These are phyloP conservation scores for Poecilia latipinna DNA, from an alignment of 2,113 vertebrate genomes.

Conservation along the genomic window DNA sequence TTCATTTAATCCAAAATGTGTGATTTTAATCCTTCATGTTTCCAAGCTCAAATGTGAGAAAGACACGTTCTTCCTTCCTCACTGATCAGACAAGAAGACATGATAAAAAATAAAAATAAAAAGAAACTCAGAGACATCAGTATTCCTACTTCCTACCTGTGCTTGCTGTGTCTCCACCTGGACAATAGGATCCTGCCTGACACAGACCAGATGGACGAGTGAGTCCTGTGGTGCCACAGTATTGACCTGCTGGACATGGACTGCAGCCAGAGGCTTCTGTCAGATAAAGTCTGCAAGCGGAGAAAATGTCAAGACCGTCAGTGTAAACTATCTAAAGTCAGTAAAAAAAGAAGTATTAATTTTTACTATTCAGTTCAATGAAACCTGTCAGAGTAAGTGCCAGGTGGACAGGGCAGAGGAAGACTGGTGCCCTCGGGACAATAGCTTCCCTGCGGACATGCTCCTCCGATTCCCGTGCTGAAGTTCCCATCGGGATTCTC, in stretches of 20 bases:
- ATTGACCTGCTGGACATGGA: conserved; percentile 83
- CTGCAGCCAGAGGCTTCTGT: conserved; percentile 78
- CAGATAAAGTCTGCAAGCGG: conserved; percentile 79
- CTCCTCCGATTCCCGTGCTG: conserved; percentile 82
- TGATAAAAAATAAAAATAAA: not conserved
- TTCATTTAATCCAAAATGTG: conserved; percentile 7
- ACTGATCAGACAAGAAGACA: not conserved
- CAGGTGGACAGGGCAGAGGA: conserved; percentile 85
- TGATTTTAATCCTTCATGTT: not conserved
- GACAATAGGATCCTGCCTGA: conserved; percentile 87
- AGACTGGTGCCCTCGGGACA: conserved; percentile 85
- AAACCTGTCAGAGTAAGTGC: conserved; percentile 89
- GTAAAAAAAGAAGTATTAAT: not conserved
- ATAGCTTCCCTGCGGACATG: conserved; percentile 87
- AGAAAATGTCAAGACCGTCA: conserved; percentile 1
- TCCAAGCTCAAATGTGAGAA: not conserved
- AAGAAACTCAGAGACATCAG: not conserved
- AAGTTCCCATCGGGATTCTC: conserved; percentile 79
- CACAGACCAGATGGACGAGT: conserved; percentile 85
- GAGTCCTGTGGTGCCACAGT: conserved; percentile 84
- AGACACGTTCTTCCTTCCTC: not conserved
- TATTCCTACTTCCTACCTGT: conserved; percentile 65
- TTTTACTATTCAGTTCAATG: not conserved
- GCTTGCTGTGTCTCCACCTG: conserved; percentile 75
- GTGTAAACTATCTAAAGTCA: conserved; percentile 5